Percentiles rank a stretch among this genome's conserved stretches.
phyloP scores from a whole-genome alignment of 2,797 vertebrate genomes.

The Cephalopachus bancanus region DNA sequence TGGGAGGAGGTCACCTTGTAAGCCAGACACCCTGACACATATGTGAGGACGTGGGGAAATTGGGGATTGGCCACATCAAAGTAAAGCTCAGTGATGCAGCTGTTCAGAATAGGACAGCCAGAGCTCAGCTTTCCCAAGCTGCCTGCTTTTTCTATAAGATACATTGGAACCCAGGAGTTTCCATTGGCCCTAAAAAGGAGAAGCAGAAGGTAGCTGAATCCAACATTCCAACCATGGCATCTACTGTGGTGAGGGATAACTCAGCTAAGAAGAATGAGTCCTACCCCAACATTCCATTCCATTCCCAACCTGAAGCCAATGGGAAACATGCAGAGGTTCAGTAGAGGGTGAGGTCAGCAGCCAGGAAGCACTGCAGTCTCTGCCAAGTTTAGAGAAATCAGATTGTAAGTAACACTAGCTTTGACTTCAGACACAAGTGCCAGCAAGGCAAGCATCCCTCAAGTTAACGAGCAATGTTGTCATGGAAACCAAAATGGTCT shows the following conservation, averaged over 20 bases:
- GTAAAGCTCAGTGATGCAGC: neutral
- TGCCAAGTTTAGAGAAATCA: neutral
- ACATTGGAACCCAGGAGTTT: neutral
- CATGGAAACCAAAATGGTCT: conserved; percentile 31
- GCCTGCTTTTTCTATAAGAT: neutral
- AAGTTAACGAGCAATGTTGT: neutral
- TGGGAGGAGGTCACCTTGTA: neutral
- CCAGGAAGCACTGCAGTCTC: neutral
- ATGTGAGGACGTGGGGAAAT: neutral
- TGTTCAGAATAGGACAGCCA: neutral
- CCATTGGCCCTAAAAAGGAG: neutral
- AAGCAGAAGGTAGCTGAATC: neutral
- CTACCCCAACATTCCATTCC: neutral
- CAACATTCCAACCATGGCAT: neutral
- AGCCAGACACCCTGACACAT: neutral
- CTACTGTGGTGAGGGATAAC: neutral
- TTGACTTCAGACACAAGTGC: conserved; percentile 46
- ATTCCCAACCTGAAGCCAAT: neutral
- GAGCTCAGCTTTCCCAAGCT: neutral
- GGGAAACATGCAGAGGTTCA: neutral
- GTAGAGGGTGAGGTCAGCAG: neutral
- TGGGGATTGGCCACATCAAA: neutral
- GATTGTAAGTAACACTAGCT: neutral
- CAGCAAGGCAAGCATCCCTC: neutral
- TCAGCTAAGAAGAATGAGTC: neutral